Conservation (phyloP, 2,888 invertebrate species). For the Synergus umbraculus region DNA sequence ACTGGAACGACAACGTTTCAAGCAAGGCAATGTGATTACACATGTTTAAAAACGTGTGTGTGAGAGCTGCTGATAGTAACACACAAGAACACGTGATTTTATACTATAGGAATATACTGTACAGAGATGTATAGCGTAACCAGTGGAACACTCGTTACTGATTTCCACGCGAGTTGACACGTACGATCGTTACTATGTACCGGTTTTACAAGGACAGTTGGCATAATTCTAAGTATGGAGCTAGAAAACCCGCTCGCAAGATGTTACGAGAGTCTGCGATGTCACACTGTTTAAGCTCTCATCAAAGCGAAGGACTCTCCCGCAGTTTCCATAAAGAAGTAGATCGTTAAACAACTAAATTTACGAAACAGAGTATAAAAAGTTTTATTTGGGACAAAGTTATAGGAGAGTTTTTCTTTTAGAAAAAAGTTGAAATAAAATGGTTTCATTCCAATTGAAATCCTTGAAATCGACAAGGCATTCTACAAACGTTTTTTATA, state of each 20-base stretch:
- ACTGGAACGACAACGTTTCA: slow-evolving; percentile 47
- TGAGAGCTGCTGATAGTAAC: background rate
- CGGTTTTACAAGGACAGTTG: slow-evolving; percentile 35
- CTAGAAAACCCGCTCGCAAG: slow-evolving; percentile 36
- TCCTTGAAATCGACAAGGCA: background rate
- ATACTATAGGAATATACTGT: slow-evolving; percentile 9
- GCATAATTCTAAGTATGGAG: slow-evolving; percentile 27
- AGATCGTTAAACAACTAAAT: slow-evolving; percentile 27
- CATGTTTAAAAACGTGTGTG: background rate
- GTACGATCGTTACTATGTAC: slow-evolving; percentile 18
- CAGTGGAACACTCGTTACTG: slow-evolving; percentile 30
- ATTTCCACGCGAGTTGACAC: slow-evolving; percentile 26
- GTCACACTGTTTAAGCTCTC: slow-evolving; percentile 36
- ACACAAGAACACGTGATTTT: slow-evolving; percentile 1
- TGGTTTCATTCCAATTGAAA: background rate
- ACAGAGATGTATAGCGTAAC: background rate
- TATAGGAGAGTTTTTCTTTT: background rate
- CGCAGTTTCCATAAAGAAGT: slow-evolving; percentile 27
- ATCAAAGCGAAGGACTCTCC: slow-evolving; percentile 14
- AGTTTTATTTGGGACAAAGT: slow-evolving; percentile 7
- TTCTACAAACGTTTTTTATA: too few relatives aligned
- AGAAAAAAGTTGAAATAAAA: background rate
- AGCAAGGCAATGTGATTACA: slow-evolving; percentile 24
- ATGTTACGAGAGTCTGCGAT: slow-evolving; percentile 33
- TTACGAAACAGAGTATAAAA: slow-evolving; percentile 11